phyloP scores from a whole-genome alignment of 1,140 invertebrate genomes.

The Drosophila tropicalis region DNA sequence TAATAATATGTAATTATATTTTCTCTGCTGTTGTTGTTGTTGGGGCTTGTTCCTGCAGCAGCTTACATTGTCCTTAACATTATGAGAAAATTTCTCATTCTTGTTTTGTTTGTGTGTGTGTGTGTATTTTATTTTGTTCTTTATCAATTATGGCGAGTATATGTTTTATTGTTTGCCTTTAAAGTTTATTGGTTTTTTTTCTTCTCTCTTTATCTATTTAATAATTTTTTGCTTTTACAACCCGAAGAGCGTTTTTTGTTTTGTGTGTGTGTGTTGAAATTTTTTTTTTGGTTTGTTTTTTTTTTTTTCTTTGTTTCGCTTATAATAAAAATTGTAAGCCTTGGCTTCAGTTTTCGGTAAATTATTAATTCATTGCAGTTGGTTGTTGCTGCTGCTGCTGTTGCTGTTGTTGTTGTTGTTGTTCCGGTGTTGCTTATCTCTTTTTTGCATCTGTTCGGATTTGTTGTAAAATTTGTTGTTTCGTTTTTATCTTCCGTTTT shows the following conservation, averaged over 20 bases:
- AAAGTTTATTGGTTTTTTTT: conserved; percentile 48
- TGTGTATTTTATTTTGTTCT: conserved; percentile 13
- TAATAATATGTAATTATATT: conserved; percentile 35
- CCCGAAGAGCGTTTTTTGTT: conserved; percentile 65
- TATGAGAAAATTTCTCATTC: conserved; percentile 49
- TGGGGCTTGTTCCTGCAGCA: conserved; percentile 40
- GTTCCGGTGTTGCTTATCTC: conserved; percentile 26
- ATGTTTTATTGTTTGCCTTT: conserved; percentile 72
- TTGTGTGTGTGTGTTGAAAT: conserved; percentile 47
- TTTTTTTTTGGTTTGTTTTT: conserved; percentile 53
- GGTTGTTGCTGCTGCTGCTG: conserved; percentile 4
- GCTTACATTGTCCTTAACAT: conserved; percentile 71
- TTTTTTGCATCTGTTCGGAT: conserved; percentile 32
- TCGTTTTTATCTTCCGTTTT: conserved; percentile 17
- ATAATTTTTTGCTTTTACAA: conserved; percentile 48
- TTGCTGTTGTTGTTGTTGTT: conserved; percentile 26
- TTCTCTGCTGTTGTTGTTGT: conserved; percentile 16
- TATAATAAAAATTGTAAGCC: conserved; percentile 16
- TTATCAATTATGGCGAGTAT: conserved; percentile 78
- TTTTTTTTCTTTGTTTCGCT: conserved; percentile 21
- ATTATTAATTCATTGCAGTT: conserved; percentile 46
- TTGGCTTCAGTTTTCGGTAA: conserved; percentile 25
- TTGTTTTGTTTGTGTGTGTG: conserved; percentile 26
- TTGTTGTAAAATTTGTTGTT: conserved; percentile 50
- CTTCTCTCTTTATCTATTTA: conserved; percentile 25